Conservation (phyloP, 30 jellyfish, hydroid and myxozoan genomes). For the Thelohanellus kitauei region DNA sequence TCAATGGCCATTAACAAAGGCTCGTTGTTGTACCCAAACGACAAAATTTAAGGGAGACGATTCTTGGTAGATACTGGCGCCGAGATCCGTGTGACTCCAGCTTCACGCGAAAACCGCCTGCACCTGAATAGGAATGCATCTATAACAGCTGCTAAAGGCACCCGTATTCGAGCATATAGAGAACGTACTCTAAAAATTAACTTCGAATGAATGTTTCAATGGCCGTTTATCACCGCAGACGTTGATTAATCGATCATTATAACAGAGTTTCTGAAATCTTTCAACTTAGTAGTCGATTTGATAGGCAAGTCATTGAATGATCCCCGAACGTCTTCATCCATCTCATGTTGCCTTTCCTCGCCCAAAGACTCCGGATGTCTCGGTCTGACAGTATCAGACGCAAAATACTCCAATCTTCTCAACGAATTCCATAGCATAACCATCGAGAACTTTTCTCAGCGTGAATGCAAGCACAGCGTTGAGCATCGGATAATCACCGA, state of each 20-base stretch:
- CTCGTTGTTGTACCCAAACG: too few relatives aligned
- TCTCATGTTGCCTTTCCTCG: not conserved
- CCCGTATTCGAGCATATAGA: constrained; percentile 3
- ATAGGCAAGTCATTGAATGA: constrained; percentile 1
- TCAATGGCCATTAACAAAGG: too few relatives aligned
- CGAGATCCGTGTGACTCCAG: constrained; percentile 7
- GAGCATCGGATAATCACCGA: too few relatives aligned
- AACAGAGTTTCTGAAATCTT: constrained; percentile 2
- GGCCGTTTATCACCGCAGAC: constrained; percentile 4
- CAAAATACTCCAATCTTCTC: too few relatives aligned
- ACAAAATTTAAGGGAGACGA: constrained; percentile 8
- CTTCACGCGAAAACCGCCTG: not conserved
- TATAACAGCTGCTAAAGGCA: constrained; percentile 4
- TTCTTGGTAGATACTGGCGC: constrained; percentile 8
- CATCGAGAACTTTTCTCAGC: too few relatives aligned
- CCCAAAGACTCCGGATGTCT: too few relatives aligned
- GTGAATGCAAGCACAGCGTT: too few relatives aligned
- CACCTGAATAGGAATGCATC: not conserved
- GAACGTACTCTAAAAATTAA: constrained; percentile 1
- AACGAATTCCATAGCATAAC: too few relatives aligned
- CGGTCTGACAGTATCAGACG: too few relatives aligned
- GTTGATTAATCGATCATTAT: constrained; percentile 1
- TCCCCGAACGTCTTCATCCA: not conserved
- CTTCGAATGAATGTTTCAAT: constrained; percentile 2
- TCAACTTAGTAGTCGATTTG: not conserved